Base-by-base conservation (phyloP, 2,113 vertebrate genomes). In the Lethenteron reissneri region DNA sequence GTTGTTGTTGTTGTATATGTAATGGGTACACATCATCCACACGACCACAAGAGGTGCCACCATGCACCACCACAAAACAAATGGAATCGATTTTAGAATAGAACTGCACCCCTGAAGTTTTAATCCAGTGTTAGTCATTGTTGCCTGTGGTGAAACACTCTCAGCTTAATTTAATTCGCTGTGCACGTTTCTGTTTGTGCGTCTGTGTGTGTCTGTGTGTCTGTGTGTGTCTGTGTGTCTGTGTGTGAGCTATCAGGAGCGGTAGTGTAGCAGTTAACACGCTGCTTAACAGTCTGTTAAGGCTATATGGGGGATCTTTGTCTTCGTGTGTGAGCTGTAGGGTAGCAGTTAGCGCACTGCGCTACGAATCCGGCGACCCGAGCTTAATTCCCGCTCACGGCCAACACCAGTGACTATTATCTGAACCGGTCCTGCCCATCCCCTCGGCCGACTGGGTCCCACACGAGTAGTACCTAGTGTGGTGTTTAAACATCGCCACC, bases 181-280 rank as follows among this genome's bases (percentile, higher is more conserved):
- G 14, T 71, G 14, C 14, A 56, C 8, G 10, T 17, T n/a, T 15
- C 15, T 56, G 70, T 71, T 14, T 21, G 56, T 71, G 70, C 41
- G 70, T 71, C 14, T 4, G n/a, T 56, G 41, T 71, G 25, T 71
- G 70, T 17, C 13, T 19, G 56, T 71, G 70, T 3, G 70, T 71
- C 14, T 5, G n/a, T 56, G 41, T 71, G 25, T 71, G 70, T 19
- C 41, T 62, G 70, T 72, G 71, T 10, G 56, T 73, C 56, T 57
- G 56, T n/a, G 70, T 74, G 74, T 76, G 79, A 76, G 78, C 41
- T 41, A 7, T 41, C 41, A 41, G 41, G 41, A 41, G 41, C 5
- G 41, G 41, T 41, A 41, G 41, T 6, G 41, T 41, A 41, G 41
- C 41, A 41, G 41, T 41, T 41, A 41, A 41, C 41, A 41, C 4